Evolutionary conservation across 2,113 vertebrate genomes (phyloP).

Genomic region (Chlorocebus sabaeus): DNA sequence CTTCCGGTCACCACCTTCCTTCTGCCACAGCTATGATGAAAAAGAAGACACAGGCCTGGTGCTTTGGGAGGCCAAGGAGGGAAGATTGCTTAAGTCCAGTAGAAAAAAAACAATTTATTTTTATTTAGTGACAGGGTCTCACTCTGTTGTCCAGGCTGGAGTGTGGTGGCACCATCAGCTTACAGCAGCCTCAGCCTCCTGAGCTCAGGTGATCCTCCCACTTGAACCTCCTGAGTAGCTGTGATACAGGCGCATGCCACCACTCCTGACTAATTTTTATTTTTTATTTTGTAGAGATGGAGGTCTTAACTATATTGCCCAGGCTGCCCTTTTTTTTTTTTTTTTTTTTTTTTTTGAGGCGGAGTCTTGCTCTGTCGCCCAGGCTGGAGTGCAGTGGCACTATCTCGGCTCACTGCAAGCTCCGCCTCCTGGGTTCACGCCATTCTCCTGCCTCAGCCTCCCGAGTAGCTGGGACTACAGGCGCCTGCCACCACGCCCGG

Average conservation of each 20-base stretch:
- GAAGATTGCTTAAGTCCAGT: no score
- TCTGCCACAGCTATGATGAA: neutral
- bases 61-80: no score
- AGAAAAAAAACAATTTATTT: no score
- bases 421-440: no score
- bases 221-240: neutral
- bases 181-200: neutral
- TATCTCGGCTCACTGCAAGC: no score
- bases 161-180: neutral
- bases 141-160: neutral
- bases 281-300: neutral
- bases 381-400: no score
- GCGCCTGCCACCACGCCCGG: no score
- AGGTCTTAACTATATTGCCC: neutral
- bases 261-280: neutral
- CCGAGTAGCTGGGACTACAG: no score
- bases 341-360: neutral
- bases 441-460: no score
- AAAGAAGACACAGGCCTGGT: neutral
- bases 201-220: neutral
- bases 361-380: no score
- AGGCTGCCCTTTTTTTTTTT: neutral
- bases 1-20: neutral
- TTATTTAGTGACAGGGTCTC: neutral
- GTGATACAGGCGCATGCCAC: neutral